phyloP scores from a whole-genome alignment of 2,888 invertebrate species.

The Eupeodes latifasciatus region DNA sequence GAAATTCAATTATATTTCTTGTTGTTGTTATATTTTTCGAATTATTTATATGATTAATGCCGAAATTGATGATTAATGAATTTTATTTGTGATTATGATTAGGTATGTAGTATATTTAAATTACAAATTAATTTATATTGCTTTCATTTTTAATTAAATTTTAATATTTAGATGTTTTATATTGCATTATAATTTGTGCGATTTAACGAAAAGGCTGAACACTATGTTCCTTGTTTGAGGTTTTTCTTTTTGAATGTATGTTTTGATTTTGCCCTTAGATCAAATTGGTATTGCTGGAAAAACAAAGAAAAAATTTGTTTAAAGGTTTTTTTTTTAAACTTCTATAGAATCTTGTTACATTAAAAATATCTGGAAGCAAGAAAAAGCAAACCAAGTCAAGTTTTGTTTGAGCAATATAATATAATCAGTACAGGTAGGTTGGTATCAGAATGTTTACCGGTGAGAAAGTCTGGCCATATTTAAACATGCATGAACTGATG shows the following conservation, averaged over 20 bases:
- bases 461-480: background rate
- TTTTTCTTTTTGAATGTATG: slow-evolving; percentile 15
- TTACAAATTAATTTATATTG: background rate
- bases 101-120: background rate
- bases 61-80: background rate
- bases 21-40: background rate
- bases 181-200: slow-evolving; percentile 59
- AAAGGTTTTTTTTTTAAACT: too few relatives aligned
- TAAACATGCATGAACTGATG: background rate
- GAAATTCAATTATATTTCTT: slow-evolving; percentile 1
- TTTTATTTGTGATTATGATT: background rate
- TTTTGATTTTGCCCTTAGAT: slow-evolving; percentile 47
- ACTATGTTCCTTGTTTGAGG: slow-evolving; percentile 72
- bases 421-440: too few relatives aligned
- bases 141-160: slow-evolving; percentile 35
- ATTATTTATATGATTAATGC: slow-evolving; percentile 22
- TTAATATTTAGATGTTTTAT: slow-evolving; percentile 55
- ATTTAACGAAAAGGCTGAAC: slow-evolving; percentile 70
- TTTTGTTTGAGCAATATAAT: background rate
- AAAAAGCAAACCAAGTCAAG: background rate
- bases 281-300: slow-evolving; percentile 55
- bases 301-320: background rate
- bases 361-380: background rate
- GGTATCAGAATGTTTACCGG: too few relatives aligned
- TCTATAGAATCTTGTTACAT: background rate